These are phyloP conservation scores for Caenorhabditis imperialis DNA, from an alignment of 2,888 invertebrate species.

Conservation along the genomic window DNA sequence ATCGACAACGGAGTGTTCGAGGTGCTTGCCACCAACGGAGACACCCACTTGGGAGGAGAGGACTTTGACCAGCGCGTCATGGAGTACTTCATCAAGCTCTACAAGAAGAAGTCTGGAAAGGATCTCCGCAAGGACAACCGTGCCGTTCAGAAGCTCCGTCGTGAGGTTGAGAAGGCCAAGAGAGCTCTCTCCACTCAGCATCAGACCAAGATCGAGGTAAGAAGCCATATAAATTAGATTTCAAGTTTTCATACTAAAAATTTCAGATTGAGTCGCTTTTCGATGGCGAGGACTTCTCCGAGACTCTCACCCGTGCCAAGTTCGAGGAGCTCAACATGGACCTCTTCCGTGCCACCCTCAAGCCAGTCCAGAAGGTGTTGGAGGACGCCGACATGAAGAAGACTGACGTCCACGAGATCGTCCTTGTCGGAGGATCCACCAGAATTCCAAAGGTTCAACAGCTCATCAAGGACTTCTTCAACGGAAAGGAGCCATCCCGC, in stretches of 20 bases:
- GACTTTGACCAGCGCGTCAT: conserved; percentile 83
- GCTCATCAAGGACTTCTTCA: conserved; percentile 85
- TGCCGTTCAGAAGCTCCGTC: conserved; percentile 79
- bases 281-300: conserved; percentile 98
- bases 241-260: no score
- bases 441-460: conserved; percentile 95
- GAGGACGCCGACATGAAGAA: conserved; percentile 99
- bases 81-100: conserved; percentile 95
- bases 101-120: conserved; percentile 79
- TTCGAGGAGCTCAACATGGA: conserved; percentile 82
- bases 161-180: conserved; percentile 79
- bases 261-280: conserved; percentile 87
- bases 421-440: conserved; percentile 97
- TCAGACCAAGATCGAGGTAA: conserved; percentile 88
- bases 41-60: conserved; percentile 85
- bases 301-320: conserved; percentile 96
- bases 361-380: conserved; percentile 92
- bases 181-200: conserved; percentile 92
- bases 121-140: conserved; percentile 78
- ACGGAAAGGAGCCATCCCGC: conserved; percentile 96
- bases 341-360: conserved; percentile 88
- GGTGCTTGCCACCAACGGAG: conserved; percentile 78
- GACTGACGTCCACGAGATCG: conserved; percentile 97
- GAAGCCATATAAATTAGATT: neutral
- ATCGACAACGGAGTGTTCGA: conserved; percentile 99